A percentile compares a stretch with the other conserved stretches of the same genome.
These are phyloP conservation scores for Heliothis peltigera DNA, from an alignment of 2,888 invertebrate genomes.

Conservation along the genomic window DNA sequence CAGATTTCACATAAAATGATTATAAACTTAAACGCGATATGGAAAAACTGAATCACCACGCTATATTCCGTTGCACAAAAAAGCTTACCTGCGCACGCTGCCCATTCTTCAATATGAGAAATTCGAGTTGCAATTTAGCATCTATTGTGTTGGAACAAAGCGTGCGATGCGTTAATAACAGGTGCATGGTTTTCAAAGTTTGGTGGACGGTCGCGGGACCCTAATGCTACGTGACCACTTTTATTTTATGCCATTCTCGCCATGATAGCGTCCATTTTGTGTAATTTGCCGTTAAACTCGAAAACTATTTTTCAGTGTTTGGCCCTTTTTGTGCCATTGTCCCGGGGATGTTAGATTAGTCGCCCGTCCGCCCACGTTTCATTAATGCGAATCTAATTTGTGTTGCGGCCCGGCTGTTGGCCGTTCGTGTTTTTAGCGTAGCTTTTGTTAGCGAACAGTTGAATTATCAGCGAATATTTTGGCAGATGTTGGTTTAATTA, in stretches of 20 bases:
- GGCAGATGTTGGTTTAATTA: slow-evolving; percentile 74
- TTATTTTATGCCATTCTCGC: slow-evolving; percentile 83
- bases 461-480: slow-evolving; percentile 73
- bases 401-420: slow-evolving; percentile 75
- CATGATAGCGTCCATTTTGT: slow-evolving; percentile 84
- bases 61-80: slow-evolving; percentile 68
- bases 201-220: slow-evolving; percentile 64
- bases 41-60: slow-evolving; percentile 63
- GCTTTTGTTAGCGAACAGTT: slow-evolving; percentile 78
- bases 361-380: slow-evolving; percentile 81
- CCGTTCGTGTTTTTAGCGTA: slow-evolving; percentile 70
- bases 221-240: slow-evolving; percentile 83
- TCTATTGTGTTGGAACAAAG: slow-evolving; percentile 88
- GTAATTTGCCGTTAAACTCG: slow-evolving; percentile 85
- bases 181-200: slow-evolving; percentile 85
- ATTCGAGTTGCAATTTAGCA: slow-evolving; percentile 87
- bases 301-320: slow-evolving; percentile 84
- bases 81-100: slow-evolving; percentile 78
- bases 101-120: slow-evolving; percentile 80
- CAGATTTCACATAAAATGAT: slow-evolving; percentile 17
- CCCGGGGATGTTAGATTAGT: slow-evolving; percentile 78
- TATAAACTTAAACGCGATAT: slow-evolving; percentile 45
- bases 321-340: slow-evolving; percentile 80
- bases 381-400: slow-evolving; percentile 87
- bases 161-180: slow-evolving; percentile 87